Evolutionary conservation across 2,113 vertebrate genomes (phyloP).

Genomic region (Colius striatus): DNA sequence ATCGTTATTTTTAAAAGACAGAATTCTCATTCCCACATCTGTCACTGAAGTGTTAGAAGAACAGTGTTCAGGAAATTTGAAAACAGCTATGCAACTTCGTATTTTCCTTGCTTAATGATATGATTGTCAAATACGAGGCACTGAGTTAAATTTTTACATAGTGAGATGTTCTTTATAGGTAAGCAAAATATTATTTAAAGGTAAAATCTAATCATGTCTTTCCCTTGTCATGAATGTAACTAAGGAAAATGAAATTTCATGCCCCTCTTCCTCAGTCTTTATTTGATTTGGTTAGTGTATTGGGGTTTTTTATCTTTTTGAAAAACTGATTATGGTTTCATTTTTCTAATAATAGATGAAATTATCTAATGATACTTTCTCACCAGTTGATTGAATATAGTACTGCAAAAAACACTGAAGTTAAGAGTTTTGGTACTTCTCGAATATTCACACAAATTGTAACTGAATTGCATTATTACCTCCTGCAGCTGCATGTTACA

Average conservation of each 20-base stretch:
- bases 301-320: not conserved
- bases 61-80: not conserved
- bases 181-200: not conserved
- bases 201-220: not conserved
- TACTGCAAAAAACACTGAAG: conserved; percentile 21
- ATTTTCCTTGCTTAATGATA: not conserved
- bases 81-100: not conserved
- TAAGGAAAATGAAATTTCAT: not conserved
- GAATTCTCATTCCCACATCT: not conserved
- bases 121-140: not conserved
- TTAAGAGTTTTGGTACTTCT: conserved; percentile 40
- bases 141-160: not conserved
- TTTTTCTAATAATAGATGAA: conserved; percentile 11
- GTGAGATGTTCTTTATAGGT: not conserved
- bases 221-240: not conserved
- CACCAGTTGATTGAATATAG: conserved; percentile 25
- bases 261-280: not conserved
- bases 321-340: not conserved
- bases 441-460: conserved; percentile 54
- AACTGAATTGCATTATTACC: conserved; percentile 47
- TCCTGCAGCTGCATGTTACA: not conserved
- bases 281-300: not conserved
- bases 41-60: not conserved
- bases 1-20: not conserved
- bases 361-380: conserved; percentile 47